A percentile compares a stretch with the other conserved stretches of the same genome.
These are phyloP conservation scores for Rousettus madagascariensis DNA, from an alignment of 2,797 vertebrate species.

Conservation along the genomic window DNA sequence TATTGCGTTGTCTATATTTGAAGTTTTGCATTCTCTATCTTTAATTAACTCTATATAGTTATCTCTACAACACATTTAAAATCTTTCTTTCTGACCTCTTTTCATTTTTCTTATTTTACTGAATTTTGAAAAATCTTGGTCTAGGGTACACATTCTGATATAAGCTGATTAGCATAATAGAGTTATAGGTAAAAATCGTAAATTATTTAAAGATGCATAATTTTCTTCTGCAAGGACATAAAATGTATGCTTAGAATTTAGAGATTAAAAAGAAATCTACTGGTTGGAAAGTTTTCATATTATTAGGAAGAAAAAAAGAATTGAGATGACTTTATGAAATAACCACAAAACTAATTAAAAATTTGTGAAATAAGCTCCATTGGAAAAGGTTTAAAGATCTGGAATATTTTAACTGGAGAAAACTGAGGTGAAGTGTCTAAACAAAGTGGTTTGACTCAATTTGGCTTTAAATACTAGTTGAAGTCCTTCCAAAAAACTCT, in stretches of 20 bases:
- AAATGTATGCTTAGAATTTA: neutral
- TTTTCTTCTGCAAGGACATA: neutral
- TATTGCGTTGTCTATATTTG: neutral
- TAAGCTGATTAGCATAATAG: neutral
- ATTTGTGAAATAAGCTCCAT: neutral
- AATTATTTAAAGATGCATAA: neutral
- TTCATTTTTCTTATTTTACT: neutral
- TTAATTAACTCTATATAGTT: neutral
- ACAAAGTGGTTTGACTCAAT: neutral
- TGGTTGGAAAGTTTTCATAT: neutral
- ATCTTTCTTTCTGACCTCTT: neutral
- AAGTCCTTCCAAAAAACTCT: neutral
- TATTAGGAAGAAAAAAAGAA: neutral
- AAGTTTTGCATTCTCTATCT: neutral
- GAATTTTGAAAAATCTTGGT: neutral
- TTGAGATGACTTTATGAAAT: constrained; percentile 28
- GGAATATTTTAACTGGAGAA: constrained; percentile 34
- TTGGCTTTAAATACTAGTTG: neutral
- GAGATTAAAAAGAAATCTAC: neutral
- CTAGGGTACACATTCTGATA: neutral
- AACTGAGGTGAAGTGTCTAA: neutral
- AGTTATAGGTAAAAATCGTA: neutral
- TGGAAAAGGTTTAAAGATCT: neutral
- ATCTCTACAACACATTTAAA: neutral
- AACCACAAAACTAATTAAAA: constrained; percentile 18